A percentile compares a stretch with the other conserved stretches of the same genome.
Conservation (phyloP, 2,888 invertebrate species). For the Lasioglossum figueresi region DNA sequence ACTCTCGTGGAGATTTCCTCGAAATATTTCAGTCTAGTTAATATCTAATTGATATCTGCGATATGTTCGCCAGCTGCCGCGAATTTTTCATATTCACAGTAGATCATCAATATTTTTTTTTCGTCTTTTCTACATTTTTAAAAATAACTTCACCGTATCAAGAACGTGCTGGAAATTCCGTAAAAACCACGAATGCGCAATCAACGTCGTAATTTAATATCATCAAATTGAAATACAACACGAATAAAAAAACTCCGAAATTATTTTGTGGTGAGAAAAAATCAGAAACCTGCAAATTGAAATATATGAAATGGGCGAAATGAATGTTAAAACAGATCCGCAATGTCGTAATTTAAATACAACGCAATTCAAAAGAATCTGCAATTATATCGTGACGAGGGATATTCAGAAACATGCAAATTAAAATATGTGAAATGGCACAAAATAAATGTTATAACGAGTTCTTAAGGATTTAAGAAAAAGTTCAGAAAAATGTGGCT, state of each 20-base stretch:
- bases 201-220: not conserved
- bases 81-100: constrained; percentile 8
- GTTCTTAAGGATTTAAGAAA: no score
- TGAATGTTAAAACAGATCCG: not conserved
- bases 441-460: not conserved
- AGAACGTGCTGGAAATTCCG: not conserved
- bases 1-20: not conserved
- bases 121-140: not conserved
- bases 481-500: no score
- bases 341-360: no score
- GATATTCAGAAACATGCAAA: not conserved
- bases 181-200: not conserved
- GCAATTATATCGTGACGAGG: not conserved
- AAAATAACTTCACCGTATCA: not conserved
- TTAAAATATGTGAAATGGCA: not conserved
- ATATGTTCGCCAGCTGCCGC: constrained; percentile 25
- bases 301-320: not conserved
- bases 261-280: not conserved
- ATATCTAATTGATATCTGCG: constrained; percentile 10
- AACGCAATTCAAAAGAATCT: not conserved
- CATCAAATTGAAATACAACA: not conserved
- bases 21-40: constrained; percentile 9
- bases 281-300: not conserved
- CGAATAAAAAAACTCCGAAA: not conserved
- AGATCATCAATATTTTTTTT: not conserved